A percentile compares a stretch with the other conserved stretches of the same genome.
phyloP scores from a whole-genome alignment of 2,888 invertebrate species.

The Rhimphoctona megacephalus region DNA sequence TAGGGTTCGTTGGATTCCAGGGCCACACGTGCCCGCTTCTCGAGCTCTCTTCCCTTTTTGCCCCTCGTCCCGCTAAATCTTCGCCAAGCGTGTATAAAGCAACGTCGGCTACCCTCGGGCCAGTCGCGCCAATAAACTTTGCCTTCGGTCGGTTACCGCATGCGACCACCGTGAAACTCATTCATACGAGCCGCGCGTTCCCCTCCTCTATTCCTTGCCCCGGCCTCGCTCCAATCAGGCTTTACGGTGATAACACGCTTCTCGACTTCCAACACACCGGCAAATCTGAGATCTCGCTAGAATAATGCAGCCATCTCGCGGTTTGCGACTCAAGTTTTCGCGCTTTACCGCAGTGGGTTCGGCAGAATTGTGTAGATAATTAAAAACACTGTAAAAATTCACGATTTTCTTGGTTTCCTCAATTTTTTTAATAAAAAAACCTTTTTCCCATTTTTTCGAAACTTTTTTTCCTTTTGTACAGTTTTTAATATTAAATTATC shows the following conservation, averaged over 20 bases:
- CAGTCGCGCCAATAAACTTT: slow-evolving; percentile 81
- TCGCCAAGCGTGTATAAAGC: slow-evolving; percentile 22
- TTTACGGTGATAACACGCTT: neutral
- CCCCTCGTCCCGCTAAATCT: slow-evolving; percentile 72
- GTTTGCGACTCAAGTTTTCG: neutral
- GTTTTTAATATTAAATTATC: too few species aligned
- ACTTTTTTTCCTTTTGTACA: too few species aligned
- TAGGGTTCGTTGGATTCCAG: slow-evolving; percentile 87
- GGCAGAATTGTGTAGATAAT: slow-evolving; percentile 2
- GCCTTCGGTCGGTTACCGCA: slow-evolving; percentile 80
- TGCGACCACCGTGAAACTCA: slow-evolving; percentile 85
- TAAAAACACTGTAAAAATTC: too few species aligned
- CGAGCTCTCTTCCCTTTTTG: slow-evolving; percentile 78
- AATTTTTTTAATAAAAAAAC: too few species aligned
- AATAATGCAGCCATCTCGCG: slow-evolving; percentile 9
- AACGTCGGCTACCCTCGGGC: slow-evolving; percentile 9
- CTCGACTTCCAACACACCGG: neutral
- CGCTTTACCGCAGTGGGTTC: neutral
- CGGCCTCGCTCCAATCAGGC: neutral
- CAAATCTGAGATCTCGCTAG: neutral
- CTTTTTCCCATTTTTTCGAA: too few species aligned
- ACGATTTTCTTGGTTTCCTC: too few species aligned
- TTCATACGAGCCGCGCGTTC: slow-evolving; percentile 86
- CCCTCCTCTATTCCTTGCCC: slow-evolving; percentile 52
- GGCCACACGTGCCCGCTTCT: slow-evolving; percentile 82